Evolutionary conservation across 2,797 vertebrate genomes (phyloP).

Genomic region (Cyclura pinguis): DNA sequence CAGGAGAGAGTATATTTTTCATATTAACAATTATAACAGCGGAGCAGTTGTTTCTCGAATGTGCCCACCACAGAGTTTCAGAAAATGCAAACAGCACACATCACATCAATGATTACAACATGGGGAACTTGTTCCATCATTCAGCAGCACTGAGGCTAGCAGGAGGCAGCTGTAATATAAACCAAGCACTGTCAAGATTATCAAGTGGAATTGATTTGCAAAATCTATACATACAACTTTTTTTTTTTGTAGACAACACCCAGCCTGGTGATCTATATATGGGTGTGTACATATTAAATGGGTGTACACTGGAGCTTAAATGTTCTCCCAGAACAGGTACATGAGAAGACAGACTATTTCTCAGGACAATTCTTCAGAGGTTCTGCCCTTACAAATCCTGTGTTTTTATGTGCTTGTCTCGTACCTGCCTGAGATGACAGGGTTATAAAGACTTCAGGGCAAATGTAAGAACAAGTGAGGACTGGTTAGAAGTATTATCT

Average conservation of each 20-base stretch:
- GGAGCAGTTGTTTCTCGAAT: no score
- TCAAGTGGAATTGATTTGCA: conserved; percentile 5
- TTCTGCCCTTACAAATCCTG: conserved; percentile 31
- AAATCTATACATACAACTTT: not conserved
- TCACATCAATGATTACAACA: no score
- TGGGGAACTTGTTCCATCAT: not conserved
- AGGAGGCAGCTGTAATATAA: not conserved
- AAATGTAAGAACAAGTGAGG: conserved; percentile 77
- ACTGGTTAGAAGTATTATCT: conserved; percentile 69
- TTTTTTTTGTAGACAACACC: not conserved
- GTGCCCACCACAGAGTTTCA: no score
- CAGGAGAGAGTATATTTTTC: not conserved
- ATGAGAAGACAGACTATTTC: conserved; percentile 41
- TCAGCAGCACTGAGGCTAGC: not conserved
- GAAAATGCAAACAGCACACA: no score
- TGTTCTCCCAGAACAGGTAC: conserved; percentile 15
- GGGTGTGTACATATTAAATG: not conserved
- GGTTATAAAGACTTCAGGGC: conserved; percentile 68
- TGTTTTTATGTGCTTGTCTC: conserved; percentile 64
- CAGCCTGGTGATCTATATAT: not conserved
- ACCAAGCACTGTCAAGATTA: not conserved
- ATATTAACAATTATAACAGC: not conserved
- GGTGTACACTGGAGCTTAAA: not conserved
- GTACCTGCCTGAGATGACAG: conserved; percentile 64
- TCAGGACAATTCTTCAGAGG: conserved; percentile 29